Evolutionary conservation across 1,140 invertebrate genomes (phyloP).

Genomic region (Drosophila ironensis): DNA sequence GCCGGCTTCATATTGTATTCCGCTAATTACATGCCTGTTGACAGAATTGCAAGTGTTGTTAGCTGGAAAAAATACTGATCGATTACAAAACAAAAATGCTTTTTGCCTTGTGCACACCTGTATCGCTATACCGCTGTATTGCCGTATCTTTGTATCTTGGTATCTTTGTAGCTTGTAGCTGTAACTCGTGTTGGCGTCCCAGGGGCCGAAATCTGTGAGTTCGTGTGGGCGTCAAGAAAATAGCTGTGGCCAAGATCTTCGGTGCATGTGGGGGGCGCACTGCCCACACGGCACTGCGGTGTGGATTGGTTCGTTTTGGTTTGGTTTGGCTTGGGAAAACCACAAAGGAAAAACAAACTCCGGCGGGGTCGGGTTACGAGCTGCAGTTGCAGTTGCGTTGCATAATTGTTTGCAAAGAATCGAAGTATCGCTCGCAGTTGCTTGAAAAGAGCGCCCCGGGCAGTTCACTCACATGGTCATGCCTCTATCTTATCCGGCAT

Average conservation of each 20-base stretch:
- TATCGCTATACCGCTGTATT: background rate
- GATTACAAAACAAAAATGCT: background rate
- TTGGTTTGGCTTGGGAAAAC: no score
- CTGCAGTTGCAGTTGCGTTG: background rate
- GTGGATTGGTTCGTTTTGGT: no score
- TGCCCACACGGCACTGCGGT: slow-evolving; percentile 12
- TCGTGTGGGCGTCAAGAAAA: background rate
- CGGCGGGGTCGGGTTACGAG: no score
- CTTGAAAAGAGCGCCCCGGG: no score
- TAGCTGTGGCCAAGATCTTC: background rate
- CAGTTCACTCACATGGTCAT: slow-evolving; percentile 60
- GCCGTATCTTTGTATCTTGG: background rate
- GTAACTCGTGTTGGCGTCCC: slow-evolving; percentile 28
- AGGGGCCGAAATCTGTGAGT: background rate
- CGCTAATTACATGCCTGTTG: no score
- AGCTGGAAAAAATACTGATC: no score
- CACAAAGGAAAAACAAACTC: no score
- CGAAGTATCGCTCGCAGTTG: no score
- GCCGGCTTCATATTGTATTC: no score
- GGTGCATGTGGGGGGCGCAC: background rate
- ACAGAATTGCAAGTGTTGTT: no score
- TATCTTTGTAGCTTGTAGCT: background rate
- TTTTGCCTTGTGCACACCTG: background rate
- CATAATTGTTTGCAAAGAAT: background rate
- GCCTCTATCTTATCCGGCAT: slow-evolving; percentile 65